These are phyloP conservation scores for Mongoloraphidia duomilia DNA, from an alignment of 2,888 invertebrate genomes.

Conservation along the genomic window DNA sequence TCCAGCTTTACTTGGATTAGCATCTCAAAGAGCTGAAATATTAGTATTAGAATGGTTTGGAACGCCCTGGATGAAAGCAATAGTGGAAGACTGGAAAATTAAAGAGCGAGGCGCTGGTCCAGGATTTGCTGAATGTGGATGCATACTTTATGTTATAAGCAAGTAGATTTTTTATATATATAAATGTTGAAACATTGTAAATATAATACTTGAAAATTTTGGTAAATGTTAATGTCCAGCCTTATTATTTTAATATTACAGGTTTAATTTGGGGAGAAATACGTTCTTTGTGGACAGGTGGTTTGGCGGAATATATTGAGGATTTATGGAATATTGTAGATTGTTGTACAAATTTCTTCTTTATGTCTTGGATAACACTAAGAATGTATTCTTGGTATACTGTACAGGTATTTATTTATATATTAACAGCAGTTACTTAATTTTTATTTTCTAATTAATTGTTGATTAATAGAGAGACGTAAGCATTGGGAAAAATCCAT, in stretches of 20 bases:
- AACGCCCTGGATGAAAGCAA: slow-evolving; percentile 56
- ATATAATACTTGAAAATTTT: background rate
- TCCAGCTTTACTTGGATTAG: slow-evolving; percentile 78
- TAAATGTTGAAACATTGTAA: background rate
- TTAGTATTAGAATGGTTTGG: slow-evolving; percentile 66
- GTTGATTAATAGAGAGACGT: slow-evolving; percentile 42
- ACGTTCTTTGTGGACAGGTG: slow-evolving; percentile 78
- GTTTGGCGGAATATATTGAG: slow-evolving; percentile 77
- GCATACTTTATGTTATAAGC: slow-evolving; percentile 82
- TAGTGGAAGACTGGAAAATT: slow-evolving; percentile 62
- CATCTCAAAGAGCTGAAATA: slow-evolving; percentile 83
- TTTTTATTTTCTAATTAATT: background rate
- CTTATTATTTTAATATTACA: slow-evolving; percentile 25
- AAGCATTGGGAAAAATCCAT: slow-evolving; percentile 55
- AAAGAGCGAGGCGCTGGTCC: slow-evolving; percentile 65
- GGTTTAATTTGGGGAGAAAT: slow-evolving; percentile 93
- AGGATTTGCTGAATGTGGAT: slow-evolving; percentile 66
- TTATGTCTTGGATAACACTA: slow-evolving; percentile 84
- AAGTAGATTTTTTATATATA: slow-evolving; percentile 24
- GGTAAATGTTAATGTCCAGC: background rate
- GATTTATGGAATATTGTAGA: slow-evolving; percentile 98
- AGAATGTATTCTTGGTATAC: slow-evolving; percentile 78
- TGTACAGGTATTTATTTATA: slow-evolving; percentile 51
- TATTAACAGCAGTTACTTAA: too few relatives aligned
- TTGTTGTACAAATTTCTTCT: slow-evolving; percentile 91